These are phyloP conservation scores for Pogonocherus hispidulus DNA, from an alignment of 2,888 invertebrate genomes.

Conservation along the genomic window DNA sequence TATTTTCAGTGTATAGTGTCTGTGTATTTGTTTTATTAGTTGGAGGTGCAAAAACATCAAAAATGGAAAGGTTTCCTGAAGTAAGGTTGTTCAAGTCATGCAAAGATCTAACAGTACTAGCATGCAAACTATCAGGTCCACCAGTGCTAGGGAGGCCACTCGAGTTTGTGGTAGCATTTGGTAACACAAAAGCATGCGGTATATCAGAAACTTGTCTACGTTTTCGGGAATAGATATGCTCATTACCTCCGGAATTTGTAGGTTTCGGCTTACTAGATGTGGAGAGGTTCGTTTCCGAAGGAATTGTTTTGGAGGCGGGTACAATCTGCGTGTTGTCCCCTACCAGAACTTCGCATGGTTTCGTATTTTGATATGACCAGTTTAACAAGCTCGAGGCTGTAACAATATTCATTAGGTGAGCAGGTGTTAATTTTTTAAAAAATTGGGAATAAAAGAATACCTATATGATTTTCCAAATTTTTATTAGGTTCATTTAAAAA, in stretches of 20 bases:
- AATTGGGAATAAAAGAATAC: too few species aligned
- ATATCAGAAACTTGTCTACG: slow-evolving; percentile 75
- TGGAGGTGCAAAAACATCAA: slow-evolving; percentile 50
- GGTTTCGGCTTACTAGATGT: slow-evolving; percentile 77
- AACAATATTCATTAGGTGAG: slow-evolving; percentile 51
- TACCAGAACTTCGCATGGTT: slow-evolving; percentile 87
- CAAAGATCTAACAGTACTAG: slow-evolving; percentile 60
- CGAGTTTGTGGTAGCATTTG: slow-evolving; percentile 50
- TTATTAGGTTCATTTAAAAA: too few species aligned
- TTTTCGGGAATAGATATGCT: slow-evolving; percentile 73
- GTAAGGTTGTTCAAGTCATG: slow-evolving; percentile 60
- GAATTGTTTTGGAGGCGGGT: slow-evolving; percentile 77
- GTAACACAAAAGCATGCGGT: slow-evolving; percentile 65
- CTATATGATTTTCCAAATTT: too few species aligned
- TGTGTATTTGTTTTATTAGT: slow-evolving; percentile 48
- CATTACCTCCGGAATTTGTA: slow-evolving; percentile 71
- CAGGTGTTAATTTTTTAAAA: too few species aligned
- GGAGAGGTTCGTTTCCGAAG: slow-evolving; percentile 80
- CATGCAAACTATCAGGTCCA: slow-evolving; percentile 59
- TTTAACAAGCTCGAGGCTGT: slow-evolving; percentile 86
- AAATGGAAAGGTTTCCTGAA: slow-evolving; percentile 53
- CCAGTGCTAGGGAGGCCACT: slow-evolving; percentile 56
- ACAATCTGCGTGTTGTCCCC: slow-evolving; percentile 82
- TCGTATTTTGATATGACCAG: slow-evolving; percentile 87
- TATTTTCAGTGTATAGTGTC: slow-evolving; percentile 15